Evolutionary conservation across 1,140 invertebrate genomes (phyloP), one percentile per base, ranked within the genome.

Genomic region (Eubasilissa regina): DNA sequence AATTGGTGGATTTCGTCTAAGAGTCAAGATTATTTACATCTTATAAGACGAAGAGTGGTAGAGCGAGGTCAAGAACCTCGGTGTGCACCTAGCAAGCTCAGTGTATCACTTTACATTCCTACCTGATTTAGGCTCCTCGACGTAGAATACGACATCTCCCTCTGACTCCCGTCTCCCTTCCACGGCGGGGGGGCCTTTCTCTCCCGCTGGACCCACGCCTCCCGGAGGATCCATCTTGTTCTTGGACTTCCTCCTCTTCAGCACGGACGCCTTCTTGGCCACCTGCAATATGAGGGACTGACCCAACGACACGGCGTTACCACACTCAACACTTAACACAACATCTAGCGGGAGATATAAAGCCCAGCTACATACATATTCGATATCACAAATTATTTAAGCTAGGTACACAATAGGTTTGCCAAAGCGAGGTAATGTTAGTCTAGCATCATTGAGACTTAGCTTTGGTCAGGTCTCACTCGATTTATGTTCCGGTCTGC

Each of bases 241-340:
- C 80, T 92, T 89, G 47, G 93, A 94, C 86, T 94, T 94, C 48
- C 93, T 87, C 77, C 93, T 88, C 85, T 94, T 93, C 78, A 94
- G 87, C 78, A 94, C 92, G 82, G 92, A 94, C 51, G 93, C 93
- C 84, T 93, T 93, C 85, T 94, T 94, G 74, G 93, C 92, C 81
- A 94, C 93, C 92, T 94, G 92, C 83, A 92, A 91, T 87, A 93
- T 92, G 83, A 93, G 89, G 88, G 91, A 92, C 90, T 92, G 89
- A 90, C 90, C 89, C 90, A 83, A 81, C 77, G 12, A 79, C 53
- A 75, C 74, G 77, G 74, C 19, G 80, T 83, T 83, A 81, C 73
- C 64, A 83, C 82, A 83, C 80, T 70, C 79, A 83, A 83, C 82
- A 83, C 81, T 83, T 77, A 83, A 43, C 81, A 83, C 82, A 79